Conservation (phyloP, 1,140 invertebrate species). For the Augochlora pura region DNA sequence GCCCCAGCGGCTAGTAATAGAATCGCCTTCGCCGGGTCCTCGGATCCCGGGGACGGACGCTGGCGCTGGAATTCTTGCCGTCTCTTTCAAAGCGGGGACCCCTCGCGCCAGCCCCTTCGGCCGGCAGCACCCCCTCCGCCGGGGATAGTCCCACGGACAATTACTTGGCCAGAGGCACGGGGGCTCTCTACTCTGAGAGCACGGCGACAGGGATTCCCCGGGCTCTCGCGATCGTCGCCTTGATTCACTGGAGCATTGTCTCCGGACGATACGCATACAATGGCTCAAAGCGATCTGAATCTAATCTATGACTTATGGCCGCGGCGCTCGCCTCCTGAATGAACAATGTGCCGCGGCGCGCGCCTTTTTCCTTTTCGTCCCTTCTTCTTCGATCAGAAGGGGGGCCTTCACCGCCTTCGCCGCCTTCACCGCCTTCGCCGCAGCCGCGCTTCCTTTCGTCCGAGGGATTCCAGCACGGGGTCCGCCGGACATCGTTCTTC, state of each 20-base stretch:
- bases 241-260: constrained; percentile 72
- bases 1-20: constrained; percentile 27
- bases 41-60: constrained; percentile 22
- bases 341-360: constrained; percentile 60
- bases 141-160: constrained; percentile 40
- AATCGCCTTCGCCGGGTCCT: constrained; percentile 12
- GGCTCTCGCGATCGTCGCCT: constrained; percentile 52
- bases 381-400: constrained; percentile 34
- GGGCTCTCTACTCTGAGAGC: not conserved
- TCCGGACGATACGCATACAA: constrained; percentile 70
- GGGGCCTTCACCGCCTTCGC: too few relatives aligned
- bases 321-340: constrained; percentile 61
- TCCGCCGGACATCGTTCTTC: constrained; percentile 26
- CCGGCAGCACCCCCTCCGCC: not conserved
- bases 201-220: constrained; percentile 56
- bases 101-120: not conserved
- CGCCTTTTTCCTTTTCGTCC: constrained; percentile 31
- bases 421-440: too few relatives aligned
- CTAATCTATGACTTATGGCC: constrained; percentile 71
- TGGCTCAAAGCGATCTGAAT: constrained; percentile 69
- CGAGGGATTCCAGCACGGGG: constrained; percentile 3
- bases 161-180: constrained; percentile 45
- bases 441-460: not conserved
- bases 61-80: constrained; percentile 43
- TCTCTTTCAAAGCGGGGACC: constrained; percentile 33